These are phyloP conservation scores for Taeniopygia guttata DNA, from an alignment of 2,797 vertebrate genomes.

Conservation along the genomic window DNA sequence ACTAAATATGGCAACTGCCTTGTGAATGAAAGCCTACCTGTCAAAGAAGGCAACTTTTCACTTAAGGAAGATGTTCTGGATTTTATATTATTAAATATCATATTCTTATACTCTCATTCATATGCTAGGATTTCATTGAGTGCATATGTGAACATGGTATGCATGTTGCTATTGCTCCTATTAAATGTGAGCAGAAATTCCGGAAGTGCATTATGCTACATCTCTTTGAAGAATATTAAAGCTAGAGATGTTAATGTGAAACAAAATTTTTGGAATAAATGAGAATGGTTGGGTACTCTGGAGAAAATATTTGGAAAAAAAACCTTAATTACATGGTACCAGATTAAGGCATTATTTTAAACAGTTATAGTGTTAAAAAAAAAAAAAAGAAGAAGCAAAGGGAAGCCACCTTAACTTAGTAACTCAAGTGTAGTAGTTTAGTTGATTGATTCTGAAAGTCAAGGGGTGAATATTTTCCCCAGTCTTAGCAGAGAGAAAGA, in stretches of 20 bases:
- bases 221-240: background rate
- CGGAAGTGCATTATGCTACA: background rate
- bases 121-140: background rate
- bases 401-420: background rate
- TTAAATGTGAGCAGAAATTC: background rate
- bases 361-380: background rate
- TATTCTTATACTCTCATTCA: background rate
- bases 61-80: background rate
- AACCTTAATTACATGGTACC: background rate
- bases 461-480: background rate
- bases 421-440: background rate
- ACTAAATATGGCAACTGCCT: background rate
- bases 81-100: background rate
- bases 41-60: background rate
- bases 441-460: background rate
- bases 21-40: background rate
- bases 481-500: background rate
- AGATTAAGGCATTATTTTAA: constrained; percentile 2
- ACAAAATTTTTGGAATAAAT: constrained; percentile 15
- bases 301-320: background rate
- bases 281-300: background rate
- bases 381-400: background rate
- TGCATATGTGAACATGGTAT: background rate
- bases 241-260: background rate
- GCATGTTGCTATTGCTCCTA: background rate